A percentile compares a stretch with the other conserved stretches of the same genome.
Evolutionary conservation across 2,888 invertebrate species (phyloP).

Genomic region (Euplagia quadripunctaria): DNA sequence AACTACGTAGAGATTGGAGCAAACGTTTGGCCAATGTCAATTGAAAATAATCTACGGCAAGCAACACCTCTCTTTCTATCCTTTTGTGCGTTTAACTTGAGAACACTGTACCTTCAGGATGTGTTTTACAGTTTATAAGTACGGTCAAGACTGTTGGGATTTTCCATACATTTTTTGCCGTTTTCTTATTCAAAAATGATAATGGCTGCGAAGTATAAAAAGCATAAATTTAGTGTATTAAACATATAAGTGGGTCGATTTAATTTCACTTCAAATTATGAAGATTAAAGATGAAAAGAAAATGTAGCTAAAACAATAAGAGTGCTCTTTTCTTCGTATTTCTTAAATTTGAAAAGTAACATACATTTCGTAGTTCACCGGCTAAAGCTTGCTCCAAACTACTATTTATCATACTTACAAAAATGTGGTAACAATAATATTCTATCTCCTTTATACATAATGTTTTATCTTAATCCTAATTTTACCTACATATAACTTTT

Average conservation of each 20-base stretch:
- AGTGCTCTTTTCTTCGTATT: no score
- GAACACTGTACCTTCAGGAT: neutral
- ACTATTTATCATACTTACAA: neutral
- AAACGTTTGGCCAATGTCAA: conserved; percentile 3
- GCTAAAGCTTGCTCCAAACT: neutral
- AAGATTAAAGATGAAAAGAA: neutral
- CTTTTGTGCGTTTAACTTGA: neutral
- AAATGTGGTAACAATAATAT: neutral
- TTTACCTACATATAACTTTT: neutral
- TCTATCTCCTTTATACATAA: neutral
- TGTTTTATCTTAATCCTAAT: neutral
- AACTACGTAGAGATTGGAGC: neutral
- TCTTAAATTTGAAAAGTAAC: neutral
- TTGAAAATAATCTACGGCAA: neutral
- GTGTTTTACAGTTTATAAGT: neutral
- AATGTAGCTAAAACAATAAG: no score
- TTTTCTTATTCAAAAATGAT: neutral
- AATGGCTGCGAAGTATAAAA: neutral
- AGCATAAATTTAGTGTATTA: neutral
- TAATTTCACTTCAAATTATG: neutral
- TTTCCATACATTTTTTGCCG: neutral
- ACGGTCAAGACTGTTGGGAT: no score
- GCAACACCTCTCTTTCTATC: neutral
- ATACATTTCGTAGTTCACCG: neutral
- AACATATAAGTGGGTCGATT: neutral